phyloP scores from a whole-genome alignment of 2,888 invertebrate genomes.

The Tenthredo amoena region DNA sequence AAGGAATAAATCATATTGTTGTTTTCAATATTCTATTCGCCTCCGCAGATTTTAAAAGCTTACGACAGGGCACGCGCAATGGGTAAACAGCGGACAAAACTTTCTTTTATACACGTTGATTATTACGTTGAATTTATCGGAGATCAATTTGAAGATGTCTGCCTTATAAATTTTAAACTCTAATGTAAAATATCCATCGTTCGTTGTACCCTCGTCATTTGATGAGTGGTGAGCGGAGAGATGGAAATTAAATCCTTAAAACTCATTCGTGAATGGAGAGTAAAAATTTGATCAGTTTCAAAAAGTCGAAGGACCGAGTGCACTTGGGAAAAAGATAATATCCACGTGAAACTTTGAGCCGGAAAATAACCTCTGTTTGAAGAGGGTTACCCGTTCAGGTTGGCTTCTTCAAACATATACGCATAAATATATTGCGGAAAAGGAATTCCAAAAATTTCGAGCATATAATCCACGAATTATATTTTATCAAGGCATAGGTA shows the following conservation, averaged over 20 bases:
- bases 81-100: not conserved
- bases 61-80: not conserved
- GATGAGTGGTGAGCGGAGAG: not conserved
- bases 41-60: not conserved
- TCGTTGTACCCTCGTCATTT: not conserved
- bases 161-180: not conserved
- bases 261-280: not conserved
- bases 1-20: constrained; percentile 44
- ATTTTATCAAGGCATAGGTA: not conserved
- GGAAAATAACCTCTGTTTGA: not conserved
- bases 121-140: not conserved
- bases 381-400: not conserved
- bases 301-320: not conserved
- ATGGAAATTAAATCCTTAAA: not conserved
- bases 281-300: not conserved
- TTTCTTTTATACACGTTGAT: not conserved
- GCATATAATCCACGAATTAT: not conserved
- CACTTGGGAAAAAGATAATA: not conserved
- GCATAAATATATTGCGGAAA: not conserved
- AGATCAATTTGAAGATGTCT: not conserved
- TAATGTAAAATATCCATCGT: not conserved
- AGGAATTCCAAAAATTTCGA: not conserved
- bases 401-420: not conserved
- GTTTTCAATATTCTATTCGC: constrained; percentile 33
- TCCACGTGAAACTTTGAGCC: not conserved